Evolutionary conservation across 2,113 vertebrate genomes (phyloP).

Genomic region (Cheilinus undulatus): DNA sequence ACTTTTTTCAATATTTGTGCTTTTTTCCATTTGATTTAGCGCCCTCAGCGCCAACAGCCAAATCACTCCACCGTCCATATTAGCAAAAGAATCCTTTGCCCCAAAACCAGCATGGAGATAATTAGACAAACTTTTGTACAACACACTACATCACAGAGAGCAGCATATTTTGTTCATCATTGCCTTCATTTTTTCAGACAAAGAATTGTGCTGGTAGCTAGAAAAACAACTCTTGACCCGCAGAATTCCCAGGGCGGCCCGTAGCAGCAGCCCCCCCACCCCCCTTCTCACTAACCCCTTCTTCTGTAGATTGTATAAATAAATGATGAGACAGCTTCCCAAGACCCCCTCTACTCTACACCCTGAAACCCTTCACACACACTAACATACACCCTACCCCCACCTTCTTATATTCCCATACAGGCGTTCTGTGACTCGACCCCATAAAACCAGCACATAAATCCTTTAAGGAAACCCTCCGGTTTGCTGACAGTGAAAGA

Average conservation of each 20-base stretch:
- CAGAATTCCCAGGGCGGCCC: constrained; percentile 66
- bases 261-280: constrained; percentile 53
- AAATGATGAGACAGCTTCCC: constrained; percentile 79
- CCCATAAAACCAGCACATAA: constrained; percentile 64
- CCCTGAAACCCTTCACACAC: constrained; percentile 52
- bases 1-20: no score
- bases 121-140: constrained; percentile 8
- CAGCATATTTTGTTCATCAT: constrained; percentile 5
- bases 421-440: constrained; percentile 48
- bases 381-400: constrained; percentile 57
- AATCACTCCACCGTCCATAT: not conserved
- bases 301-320: constrained; percentile 81
- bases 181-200: constrained; percentile 63
- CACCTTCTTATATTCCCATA: constrained; percentile 67
- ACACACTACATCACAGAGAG: not conserved
- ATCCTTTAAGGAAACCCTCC: constrained; percentile 55
- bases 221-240: constrained; percentile 79
- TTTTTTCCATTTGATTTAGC: not conserved
- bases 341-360: constrained; percentile 59
- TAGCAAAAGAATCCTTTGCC: not conserved
- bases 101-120: constrained; percentile 2
- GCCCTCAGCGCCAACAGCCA: not conserved
- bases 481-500: constrained; percentile 16
- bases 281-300: constrained; percentile 60
- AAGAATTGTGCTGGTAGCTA: constrained; percentile 74